Evolutionary conservation across 2,797 vertebrate genomes (phyloP).

Genomic region (Muscicapa striata): DNA sequence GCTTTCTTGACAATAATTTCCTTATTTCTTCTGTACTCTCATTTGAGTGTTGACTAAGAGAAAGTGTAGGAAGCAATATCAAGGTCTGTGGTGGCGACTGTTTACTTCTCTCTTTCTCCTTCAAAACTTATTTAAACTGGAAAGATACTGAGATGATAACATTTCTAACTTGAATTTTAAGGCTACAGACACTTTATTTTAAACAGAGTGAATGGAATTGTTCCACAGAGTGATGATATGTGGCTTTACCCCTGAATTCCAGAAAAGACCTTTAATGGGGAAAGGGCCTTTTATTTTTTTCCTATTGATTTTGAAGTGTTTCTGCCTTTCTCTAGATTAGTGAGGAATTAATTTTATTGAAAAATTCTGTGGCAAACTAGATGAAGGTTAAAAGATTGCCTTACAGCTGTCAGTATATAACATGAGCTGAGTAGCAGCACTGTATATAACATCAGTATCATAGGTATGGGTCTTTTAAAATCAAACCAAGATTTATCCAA

Average conservation of each 20-base stretch:
- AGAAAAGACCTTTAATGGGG: not conserved
- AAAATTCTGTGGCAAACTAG: not conserved
- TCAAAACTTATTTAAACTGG: not conserved
- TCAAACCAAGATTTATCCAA: not conserved
- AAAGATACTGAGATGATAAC: not conserved
- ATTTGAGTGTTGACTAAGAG: not conserved
- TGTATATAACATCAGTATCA: not conserved
- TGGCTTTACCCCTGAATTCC: not conserved
- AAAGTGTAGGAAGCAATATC: not conserved
- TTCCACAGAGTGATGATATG: not conserved
- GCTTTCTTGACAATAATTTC: not conserved
- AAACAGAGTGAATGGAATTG: not conserved
- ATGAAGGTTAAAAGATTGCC: not conserved
- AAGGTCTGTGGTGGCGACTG: not conserved
- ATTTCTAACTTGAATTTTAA: not conserved
- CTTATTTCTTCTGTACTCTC: not conserved
- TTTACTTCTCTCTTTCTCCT: not conserved
- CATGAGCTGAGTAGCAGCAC: not conserved
- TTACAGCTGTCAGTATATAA: not conserved
- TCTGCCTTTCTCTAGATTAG: not conserved
- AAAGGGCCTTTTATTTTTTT: not conserved
- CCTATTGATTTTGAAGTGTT: not conserved
- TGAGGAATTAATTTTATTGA: not conserved
- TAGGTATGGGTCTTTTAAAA: not conserved
- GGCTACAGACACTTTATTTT: not conserved